A percentile compares a stretch with the other conserved stretches of the same genome.
Conservation (phyloP, 1,140 invertebrate species). For the Meteorus sp. region DNA sequence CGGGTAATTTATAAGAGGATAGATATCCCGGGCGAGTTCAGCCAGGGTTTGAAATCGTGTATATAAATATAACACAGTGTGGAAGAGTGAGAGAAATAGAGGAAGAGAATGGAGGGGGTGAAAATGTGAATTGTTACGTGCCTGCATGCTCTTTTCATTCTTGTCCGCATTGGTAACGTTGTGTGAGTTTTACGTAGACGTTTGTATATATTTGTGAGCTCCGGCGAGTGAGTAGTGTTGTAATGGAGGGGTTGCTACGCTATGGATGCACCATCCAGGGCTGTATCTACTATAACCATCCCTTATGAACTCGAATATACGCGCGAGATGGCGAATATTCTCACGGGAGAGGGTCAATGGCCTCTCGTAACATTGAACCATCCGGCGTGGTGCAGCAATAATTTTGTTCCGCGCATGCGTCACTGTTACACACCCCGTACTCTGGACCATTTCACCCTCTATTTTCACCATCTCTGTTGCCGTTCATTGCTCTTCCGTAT, state of each 20-base stretch:
- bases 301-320: constrained; percentile 12
- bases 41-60: too few relatives aligned
- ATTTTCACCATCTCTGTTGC: not conserved
- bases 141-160: not conserved
- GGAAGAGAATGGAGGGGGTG: not conserved
- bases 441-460: constrained; percentile 30
- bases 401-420: constrained; percentile 50
- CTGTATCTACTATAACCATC: constrained; percentile 11
- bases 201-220: too few relatives aligned
- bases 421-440: constrained; percentile 26
- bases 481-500: not conserved
- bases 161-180: not conserved
- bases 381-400: constrained; percentile 56
- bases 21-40: constrained; percentile 44
- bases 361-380: constrained; percentile 61
- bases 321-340: constrained; percentile 15
- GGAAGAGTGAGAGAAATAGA: too few relatives aligned
- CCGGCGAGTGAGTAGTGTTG: too few relatives aligned
- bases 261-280: constrained; percentile 23
- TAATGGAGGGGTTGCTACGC: constrained; percentile 12
- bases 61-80: too few relatives aligned
- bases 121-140: not conserved
- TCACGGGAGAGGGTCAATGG: constrained; percentile 58
- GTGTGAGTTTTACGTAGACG: too few relatives aligned
- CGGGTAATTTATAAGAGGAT: constrained; percentile 56